These are phyloP conservation scores for Lonchura striata DNA, from an alignment of 2,113 vertebrate species.

Conservation along the genomic window DNA sequence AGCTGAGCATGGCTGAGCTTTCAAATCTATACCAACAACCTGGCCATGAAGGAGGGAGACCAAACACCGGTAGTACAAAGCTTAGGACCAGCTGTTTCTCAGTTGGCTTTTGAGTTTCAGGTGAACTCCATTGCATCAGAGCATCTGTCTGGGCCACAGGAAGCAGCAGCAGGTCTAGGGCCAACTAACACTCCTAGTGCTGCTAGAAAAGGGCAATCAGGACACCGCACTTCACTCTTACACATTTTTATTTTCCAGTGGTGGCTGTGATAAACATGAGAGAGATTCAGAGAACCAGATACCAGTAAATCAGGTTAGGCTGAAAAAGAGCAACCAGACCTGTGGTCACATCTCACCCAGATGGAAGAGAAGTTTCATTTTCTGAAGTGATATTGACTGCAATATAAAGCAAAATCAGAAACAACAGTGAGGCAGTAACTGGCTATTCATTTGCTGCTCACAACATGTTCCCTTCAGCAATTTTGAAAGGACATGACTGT, in stretches of 20 bases:
- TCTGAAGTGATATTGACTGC: neutral
- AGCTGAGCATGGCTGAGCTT: neutral
- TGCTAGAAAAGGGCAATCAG: neutral
- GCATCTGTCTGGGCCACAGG: neutral
- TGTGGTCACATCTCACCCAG: neutral
- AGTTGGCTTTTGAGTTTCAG: neutral
- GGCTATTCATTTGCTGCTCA: neutral
- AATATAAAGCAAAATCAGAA: neutral
- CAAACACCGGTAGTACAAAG: neutral
- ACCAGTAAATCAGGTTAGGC: neutral
- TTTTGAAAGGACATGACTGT: neutral
- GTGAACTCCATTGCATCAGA: neutral
- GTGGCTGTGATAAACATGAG: neutral
- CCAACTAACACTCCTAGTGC: neutral
- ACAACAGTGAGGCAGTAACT: neutral
- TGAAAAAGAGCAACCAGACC: neutral
- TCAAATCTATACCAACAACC: neutral
- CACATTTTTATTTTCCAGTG: neutral
- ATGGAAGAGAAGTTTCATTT: neutral
- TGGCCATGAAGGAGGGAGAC: neutral
- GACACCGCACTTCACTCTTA: neutral
- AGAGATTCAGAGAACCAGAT: neutral
- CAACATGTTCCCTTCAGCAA: neutral
- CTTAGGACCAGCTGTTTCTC: neutral
- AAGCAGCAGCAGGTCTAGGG: neutral